Conservation (phyloP, 2,888 invertebrate genomes). For the Drosophila anceps region DNA sequence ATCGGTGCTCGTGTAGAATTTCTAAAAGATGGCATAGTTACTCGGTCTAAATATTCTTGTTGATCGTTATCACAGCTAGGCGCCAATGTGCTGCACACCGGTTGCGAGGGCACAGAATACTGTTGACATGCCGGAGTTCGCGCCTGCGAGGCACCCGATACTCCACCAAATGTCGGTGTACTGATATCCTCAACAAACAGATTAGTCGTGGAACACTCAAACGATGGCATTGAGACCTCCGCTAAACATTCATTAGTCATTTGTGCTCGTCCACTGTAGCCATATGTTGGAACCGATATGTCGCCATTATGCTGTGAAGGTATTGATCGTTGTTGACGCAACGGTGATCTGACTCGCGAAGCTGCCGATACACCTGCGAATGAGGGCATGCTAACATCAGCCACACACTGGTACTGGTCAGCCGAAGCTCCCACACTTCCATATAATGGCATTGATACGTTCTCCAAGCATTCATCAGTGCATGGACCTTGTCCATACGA, state of each 20-base stretch:
- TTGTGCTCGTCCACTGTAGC: not conserved
- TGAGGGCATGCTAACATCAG: constrained; percentile 23
- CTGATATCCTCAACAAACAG: constrained; percentile 37
- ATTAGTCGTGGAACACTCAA: not conserved
- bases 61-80: not conserved
- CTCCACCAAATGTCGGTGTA: constrained; percentile 30
- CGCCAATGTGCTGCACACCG: not conserved
- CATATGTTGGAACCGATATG: constrained; percentile 1
- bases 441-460: constrained; percentile 36
- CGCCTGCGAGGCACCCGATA: constrained; percentile 17
- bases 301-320: constrained; percentile 13
- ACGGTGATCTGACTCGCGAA: not conserved
- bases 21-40: constrained; percentile 13
- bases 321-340: not conserved
- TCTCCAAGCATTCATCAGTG: constrained; percentile 15
- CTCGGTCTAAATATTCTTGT: not conserved
- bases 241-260: constrained; percentile 8
- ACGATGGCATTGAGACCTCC: constrained; percentile 23
- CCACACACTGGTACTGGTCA: constrained; percentile 14
- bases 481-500: not conserved
- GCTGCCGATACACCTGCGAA: constrained; percentile 13
- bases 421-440: not conserved
- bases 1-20: not conserved
- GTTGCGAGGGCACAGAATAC: not conserved
- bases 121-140: not conserved